phyloP scores from a whole-genome alignment of 2,888 invertebrate genomes.

The Pedicia rivosa region DNA sequence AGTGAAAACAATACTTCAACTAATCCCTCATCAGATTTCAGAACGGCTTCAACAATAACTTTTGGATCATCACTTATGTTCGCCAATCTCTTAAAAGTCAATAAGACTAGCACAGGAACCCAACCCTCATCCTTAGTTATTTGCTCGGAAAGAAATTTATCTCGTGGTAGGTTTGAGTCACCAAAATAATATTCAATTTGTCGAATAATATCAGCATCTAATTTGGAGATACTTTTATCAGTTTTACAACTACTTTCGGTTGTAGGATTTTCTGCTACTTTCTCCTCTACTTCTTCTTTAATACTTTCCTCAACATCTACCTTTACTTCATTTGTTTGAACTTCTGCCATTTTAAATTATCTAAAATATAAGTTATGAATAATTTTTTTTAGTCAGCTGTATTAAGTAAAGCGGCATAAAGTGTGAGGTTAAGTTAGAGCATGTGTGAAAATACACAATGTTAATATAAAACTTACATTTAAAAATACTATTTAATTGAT shows the following conservation, averaged over 20 bases:
- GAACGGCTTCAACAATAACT: constrained; percentile 56
- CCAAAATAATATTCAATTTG: constrained; percentile 56
- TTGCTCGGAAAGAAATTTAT: constrained; percentile 85
- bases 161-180: constrained; percentile 78
- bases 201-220: constrained; percentile 46
- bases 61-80: constrained; percentile 48
- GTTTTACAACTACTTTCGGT: neutral
- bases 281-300: too few species aligned
- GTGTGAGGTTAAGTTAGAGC: too few species aligned
- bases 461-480: too few species aligned
- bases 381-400: too few species aligned
- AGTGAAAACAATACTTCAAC: too few species aligned
- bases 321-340: neutral
- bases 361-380: too few species aligned
- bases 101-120: constrained; percentile 69
- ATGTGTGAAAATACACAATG: too few species aligned
- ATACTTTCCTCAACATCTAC: neutral
- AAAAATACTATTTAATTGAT: too few species aligned
- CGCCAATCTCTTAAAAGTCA: constrained; percentile 77
- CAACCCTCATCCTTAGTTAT: constrained; percentile 77
- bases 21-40: constrained; percentile 54
- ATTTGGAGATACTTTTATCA: constrained; percentile 16
- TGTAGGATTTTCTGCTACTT: neutral
- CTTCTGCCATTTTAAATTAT: too few species aligned
- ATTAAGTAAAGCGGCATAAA: too few species aligned